Conservation (phyloP, 2,888 invertebrate genomes). For the Adineta ricciae region DNA sequence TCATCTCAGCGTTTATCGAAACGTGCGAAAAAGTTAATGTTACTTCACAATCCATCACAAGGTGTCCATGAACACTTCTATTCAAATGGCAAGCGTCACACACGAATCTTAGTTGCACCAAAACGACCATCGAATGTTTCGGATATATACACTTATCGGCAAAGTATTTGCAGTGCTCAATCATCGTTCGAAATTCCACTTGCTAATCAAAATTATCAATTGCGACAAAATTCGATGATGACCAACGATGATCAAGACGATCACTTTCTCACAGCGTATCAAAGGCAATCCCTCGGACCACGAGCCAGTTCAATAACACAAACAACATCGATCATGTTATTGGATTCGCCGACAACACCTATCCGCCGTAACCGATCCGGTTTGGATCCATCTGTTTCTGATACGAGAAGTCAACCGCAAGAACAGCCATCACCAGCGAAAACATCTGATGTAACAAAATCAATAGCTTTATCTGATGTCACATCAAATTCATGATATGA, state of each 20-base stretch:
- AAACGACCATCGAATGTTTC: not conserved
- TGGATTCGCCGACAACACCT: not conserved
- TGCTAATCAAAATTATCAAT: not conserved
- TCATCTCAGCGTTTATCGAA: not conserved
- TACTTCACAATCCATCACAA: not conserved
- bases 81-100: not conserved
- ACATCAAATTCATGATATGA: not conserved
- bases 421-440: not conserved
- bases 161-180: not conserved
- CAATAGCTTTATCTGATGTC: not conserved
- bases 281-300: not conserved
- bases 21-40: not conserved
- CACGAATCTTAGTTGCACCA: not conserved
- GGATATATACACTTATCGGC: not conserved
- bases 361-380: not conserved
- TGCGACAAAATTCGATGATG: not conserved
- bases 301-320: not conserved
- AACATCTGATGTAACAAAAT: not conserved
- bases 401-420: not conserved
- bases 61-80: not conserved
- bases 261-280: not conserved
- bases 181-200: not conserved
- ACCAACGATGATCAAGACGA: not conserved
- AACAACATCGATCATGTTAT: not conserved
- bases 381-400: not conserved